Base-by-base conservation (phyloP, 2,113 vertebrate genomes). In the Motacilla tschutschensis region DNA sequence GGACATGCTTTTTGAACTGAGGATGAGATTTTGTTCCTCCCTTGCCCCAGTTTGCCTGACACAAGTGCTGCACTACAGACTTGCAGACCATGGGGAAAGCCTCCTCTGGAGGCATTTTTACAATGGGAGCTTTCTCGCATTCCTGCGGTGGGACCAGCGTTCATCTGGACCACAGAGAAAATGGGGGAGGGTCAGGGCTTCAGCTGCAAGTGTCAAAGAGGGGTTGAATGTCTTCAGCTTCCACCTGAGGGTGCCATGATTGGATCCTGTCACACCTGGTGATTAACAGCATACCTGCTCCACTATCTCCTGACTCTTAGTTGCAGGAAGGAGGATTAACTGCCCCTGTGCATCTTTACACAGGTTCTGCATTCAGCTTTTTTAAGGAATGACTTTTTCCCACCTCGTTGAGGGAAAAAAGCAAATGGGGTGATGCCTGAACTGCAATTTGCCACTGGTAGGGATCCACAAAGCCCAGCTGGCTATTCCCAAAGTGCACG, bases 371-470 rank as follows among this genome's bases (percentile, higher is more conserved):
- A 41, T 44, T 77, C 53, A 67, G 6, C 4, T 71, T 71, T 57
- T 35, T 21, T 81, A 50, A 64, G 21, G 8, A 72, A 29, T 50
- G 26, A 60, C 5, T 70, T 54, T 41, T 71, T 31, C 29, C 41
- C 8, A 46, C 6, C 8, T 26, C 46, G 29, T 4, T 36, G 20
- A 51, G 25, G 26, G 22, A 66, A 36, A 47, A 20, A 83, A 54
- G 13, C 9, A 51, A 69, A 57, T 26, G 3, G 17, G 1, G 4
- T 2, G 1, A n/a, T 16, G 16, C 20, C 46, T 51, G 62, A 58
- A 67, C 17, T 6, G 22, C 2, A 3, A 63, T 1, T 2, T 57
- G 12, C 47, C 0, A 0, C 33, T 17, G 8, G 25, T 7, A 70
- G 17, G 17, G 28, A 78, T 31, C 21, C 31, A 8, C 22, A 40